Base-by-base conservation (phyloP, 2,797 vertebrate species). In the Pseudochirops cupreus region DNA sequence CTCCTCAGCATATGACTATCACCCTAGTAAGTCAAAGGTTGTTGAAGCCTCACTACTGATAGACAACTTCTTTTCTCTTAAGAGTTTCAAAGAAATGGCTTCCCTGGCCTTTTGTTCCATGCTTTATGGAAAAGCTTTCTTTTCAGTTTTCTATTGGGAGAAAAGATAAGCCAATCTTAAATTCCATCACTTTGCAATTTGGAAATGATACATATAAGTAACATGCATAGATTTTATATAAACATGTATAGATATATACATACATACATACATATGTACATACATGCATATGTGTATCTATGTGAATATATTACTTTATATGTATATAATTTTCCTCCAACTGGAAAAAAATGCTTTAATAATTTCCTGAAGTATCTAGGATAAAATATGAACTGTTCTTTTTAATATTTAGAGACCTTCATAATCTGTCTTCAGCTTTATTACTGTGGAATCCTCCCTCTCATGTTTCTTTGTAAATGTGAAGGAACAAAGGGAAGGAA, bases 91-190 rank as follows among this genome's bases (percentile, higher is more conserved):
- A 96, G 91, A 89, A 91, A 56, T 59, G 90, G 5, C 62, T 92
- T 97, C 52, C 82, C 39, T 94, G 31, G 62, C 54, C 74, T 97
- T 95, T 96, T 96, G 52, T 97, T 97, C 94, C 56, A 21, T 93
- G 54, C n/a, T 93, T 13, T 96, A 54, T 93, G 50, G 92, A 95
- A 28, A 82, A 31, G 46, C 16, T 54, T 74, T 16, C 89, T 53
- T 89, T 93, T 52, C 21, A 54, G 18, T 14, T 91, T 97, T 95
- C 46, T 57, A 56, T 6, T 94, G 57, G 94, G 55, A 82, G 57
- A 91, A 94, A 95, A 90, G 91, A 93, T 94, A 50, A 31, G 28
- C 3, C 4, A 67, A 4, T 21, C n/a, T 90, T 93, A 26, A 50
- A 2, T 58, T 92, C 3, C 11, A 33, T 92, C 89, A 62, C 56